Evolutionary conservation across 2,888 invertebrate species (phyloP).

Genomic region (Microdon myrmicae): DNA sequence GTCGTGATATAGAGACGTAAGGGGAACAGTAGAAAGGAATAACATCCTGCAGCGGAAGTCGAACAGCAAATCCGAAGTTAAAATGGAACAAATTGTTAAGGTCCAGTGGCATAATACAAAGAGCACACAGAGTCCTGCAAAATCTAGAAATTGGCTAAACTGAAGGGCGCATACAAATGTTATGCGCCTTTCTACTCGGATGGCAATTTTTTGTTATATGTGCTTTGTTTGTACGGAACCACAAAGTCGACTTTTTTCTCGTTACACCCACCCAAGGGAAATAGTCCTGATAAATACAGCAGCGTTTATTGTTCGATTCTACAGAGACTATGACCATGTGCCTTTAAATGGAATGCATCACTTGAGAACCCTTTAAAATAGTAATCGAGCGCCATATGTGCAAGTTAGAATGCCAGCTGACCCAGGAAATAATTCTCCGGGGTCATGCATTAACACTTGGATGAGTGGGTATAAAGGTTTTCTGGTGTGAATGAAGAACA

Average conservation of each 20-base stretch:
- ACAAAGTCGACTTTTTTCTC: slow-evolving; percentile 6
- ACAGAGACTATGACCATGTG: slow-evolving; percentile 10
- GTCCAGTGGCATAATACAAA: slow-evolving; percentile 16
- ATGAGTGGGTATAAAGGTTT: background rate
- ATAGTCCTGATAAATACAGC: slow-evolving; percentile 3
- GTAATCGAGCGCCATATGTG: slow-evolving; percentile 14
- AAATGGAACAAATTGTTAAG: slow-evolving; percentile 33
- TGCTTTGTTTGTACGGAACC: slow-evolving; percentile 8
- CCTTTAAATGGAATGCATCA: slow-evolving; percentile 11
- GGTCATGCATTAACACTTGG: slow-evolving; percentile 1
- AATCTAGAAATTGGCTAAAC: background rate
- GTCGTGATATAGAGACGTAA: too few species aligned
- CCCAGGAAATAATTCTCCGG: slow-evolving; percentile 7
- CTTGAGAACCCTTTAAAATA: slow-evolving; percentile 13
- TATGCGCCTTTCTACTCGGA: slow-evolving; percentile 10
- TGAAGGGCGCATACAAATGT: slow-evolving; percentile 14
- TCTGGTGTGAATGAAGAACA: too few species aligned
- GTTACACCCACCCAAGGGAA: background rate
- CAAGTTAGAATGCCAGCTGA: slow-evolving; percentile 1
- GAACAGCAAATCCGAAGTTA: slow-evolving; percentile 7
- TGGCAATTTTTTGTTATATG: slow-evolving; percentile 1
- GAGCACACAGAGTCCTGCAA: background rate
- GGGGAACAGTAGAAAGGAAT: slow-evolving; percentile 3
- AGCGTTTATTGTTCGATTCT: slow-evolving; percentile 12
- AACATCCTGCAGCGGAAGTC: slow-evolving; percentile 11